Percentiles rank a stretch among this genome's conserved stretches.
Evolutionary conservation across 2,113 vertebrate species (phyloP).

Genomic region (Epinephelus lanceolatus): DNA sequence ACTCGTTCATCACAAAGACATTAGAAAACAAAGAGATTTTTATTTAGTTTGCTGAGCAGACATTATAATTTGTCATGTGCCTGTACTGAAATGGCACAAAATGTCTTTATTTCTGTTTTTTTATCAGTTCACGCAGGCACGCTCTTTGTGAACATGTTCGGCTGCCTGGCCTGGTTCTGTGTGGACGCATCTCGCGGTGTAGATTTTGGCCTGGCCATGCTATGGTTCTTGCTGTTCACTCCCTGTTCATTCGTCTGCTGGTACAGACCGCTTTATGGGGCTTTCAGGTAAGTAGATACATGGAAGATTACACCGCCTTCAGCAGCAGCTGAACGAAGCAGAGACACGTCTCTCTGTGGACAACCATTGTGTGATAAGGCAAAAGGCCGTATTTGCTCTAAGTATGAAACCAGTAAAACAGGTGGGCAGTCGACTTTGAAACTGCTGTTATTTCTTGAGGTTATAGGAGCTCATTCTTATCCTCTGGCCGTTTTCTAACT

Average conservation of each 20-base stretch:
- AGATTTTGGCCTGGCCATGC: constrained; percentile 96
- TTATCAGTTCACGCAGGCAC: constrained; percentile 93
- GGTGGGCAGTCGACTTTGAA: neutral
- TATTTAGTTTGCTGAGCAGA: neutral
- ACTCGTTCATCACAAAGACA: neutral
- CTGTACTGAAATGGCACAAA: neutral
- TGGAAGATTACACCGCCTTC: neutral
- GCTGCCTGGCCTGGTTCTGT: constrained; percentile 98
- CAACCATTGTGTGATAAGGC: neutral
- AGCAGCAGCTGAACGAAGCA: neutral
- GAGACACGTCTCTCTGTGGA: neutral
- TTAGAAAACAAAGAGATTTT: neutral
- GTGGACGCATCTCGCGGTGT: constrained; percentile 91
- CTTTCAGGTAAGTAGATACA: constrained; percentile 90
- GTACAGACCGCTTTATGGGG: constrained; percentile 99
- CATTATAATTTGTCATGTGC: neutral
- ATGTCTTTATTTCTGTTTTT: constrained; percentile 51
- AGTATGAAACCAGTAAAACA: neutral
- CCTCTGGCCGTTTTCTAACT: neutral
- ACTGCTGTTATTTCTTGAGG: neutral
- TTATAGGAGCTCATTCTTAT: neutral
- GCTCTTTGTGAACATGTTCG: constrained; percentile 97
- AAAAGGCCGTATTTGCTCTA: neutral
- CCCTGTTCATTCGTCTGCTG: constrained; percentile 99
- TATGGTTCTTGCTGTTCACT: constrained; percentile 98